Evolutionary conservation across 2,797 vertebrate species (phyloP).

Genomic region (Streptopelia turtur): DNA sequence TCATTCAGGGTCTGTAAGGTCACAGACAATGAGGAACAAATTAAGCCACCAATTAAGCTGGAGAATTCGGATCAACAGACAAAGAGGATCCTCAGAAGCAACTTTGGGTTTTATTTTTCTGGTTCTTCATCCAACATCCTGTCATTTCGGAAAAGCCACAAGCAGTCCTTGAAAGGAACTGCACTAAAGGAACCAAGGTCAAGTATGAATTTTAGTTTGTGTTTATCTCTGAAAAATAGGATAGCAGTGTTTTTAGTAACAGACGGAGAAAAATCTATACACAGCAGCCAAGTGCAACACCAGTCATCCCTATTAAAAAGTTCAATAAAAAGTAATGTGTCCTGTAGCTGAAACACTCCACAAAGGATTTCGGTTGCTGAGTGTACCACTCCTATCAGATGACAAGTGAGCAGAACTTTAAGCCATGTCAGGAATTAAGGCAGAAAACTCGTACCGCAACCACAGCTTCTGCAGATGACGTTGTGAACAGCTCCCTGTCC

Average conservation of each 20-base stretch:
- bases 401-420: background rate
- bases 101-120: background rate
- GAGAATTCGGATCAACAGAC: background rate
- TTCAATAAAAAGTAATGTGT: constrained; percentile 1
- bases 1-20: background rate
- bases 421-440: background rate
- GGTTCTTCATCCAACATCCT: background rate
- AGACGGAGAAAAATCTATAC: background rate
- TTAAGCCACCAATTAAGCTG: background rate
- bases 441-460: background rate
- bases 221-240: background rate
- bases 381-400: background rate
- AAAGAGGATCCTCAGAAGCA: background rate
- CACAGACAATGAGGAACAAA: background rate
- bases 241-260: background rate
- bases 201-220: background rate
- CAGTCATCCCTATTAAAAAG: background rate
- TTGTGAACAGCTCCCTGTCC: background rate
- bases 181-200: background rate
- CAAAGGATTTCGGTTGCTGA: background rate
- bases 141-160: background rate
- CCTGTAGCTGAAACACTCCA: constrained; percentile 1
- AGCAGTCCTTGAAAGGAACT: background rate
- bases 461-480: background rate
- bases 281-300: background rate